Base-by-base conservation (phyloP, 2,797 vertebrate genomes). In the Chelonia mydas region DNA sequence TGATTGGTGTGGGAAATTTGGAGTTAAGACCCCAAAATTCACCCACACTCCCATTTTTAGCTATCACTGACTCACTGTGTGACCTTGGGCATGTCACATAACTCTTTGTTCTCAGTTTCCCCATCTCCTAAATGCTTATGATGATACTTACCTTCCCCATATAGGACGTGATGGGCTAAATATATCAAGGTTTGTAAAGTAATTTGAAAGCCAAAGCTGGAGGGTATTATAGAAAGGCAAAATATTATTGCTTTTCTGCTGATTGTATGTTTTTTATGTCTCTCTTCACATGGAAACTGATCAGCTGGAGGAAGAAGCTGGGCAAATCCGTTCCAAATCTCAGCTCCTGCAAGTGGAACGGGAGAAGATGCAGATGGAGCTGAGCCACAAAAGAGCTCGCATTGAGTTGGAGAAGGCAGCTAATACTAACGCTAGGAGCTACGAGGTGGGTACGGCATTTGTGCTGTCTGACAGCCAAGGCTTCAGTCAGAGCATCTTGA, bases 301-400 rank as follows among this genome's bases (percentile, higher is more conserved):
- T 31, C 92, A 99, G 99, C 68, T 99, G 97, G 98, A 99, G 94
- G 99, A 99, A 3, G 98, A 99, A 54, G 99, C 99, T 2, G 99
- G 98, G 79, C 98, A 98, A 94, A 98, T 99, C 96, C 98, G 98
- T 17, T 99, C 99, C 0, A 98, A 98, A 95, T 98, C 98, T 6
- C 98, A 98, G 84, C 98, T 99, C 85, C 97, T 99, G 85, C 99
- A 99, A 96, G 94, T 99, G 98, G 99, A 99, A 94, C 97, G 99
- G 87, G 99, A 99, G 98, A 99, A 99, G 98, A 99, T 99, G 96
- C 99, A 99, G 97, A 99, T 99, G 99, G 99, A 99, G 93, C 95
- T 99, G 76, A 99, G 99, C 96, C 99, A 99, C 98, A 99, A 99
- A 97, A 98, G 99, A 80, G 99, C 99, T 55, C 99, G 99, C 3